Conservation (phyloP, 1,140 invertebrate species). For the Tetragnatha versicolor region DNA sequence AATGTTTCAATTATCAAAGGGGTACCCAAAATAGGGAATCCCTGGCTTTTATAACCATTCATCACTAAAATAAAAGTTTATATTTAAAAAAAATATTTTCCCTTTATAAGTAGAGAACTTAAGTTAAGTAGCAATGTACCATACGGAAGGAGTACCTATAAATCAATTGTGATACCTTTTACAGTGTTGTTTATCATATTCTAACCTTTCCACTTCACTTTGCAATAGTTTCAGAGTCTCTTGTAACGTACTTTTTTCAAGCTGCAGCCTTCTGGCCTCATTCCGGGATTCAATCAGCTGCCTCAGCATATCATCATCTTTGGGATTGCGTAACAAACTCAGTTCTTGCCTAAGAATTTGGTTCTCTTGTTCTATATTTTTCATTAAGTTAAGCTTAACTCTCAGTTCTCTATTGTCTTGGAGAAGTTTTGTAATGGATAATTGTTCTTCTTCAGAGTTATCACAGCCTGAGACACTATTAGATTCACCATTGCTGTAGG, state of each 20-base stretch:
- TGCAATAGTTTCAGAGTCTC: slow-evolving; percentile 49
- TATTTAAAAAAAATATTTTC: no score
- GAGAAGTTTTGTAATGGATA: slow-evolving; percentile 31
- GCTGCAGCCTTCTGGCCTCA: slow-evolving; percentile 42
- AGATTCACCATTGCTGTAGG: slow-evolving; percentile 17
- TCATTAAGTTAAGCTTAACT: slow-evolving; percentile 34
- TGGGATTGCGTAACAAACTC: slow-evolving; percentile 2
- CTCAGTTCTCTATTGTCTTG: slow-evolving; percentile 43
- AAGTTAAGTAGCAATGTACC: no score
- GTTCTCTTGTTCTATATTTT: slow-evolving; percentile 50
- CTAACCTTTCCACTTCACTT: slow-evolving; percentile 34
- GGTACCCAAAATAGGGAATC: no score
- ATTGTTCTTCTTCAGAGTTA: slow-evolving; percentile 38
- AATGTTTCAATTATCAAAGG: no score
- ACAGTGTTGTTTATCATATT: slow-evolving; percentile 31
- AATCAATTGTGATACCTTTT: slow-evolving; percentile 29
- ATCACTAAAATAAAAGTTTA: no score
- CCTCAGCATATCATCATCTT: slow-evolving; percentile 23
- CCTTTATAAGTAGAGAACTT: no score
- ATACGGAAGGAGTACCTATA: no score
- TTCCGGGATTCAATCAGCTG: slow-evolving; percentile 35
- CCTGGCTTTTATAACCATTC: no score
- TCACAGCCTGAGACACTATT: slow-evolving; percentile 34
- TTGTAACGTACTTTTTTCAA: slow-evolving; percentile 40
- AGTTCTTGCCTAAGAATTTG: slow-evolving; percentile 47